Percentiles rank a stretch among this genome's conserved stretches.
These are phyloP conservation scores for Priocnemis perturbator DNA, from an alignment of 2,888 invertebrate species.

Conservation along the genomic window DNA sequence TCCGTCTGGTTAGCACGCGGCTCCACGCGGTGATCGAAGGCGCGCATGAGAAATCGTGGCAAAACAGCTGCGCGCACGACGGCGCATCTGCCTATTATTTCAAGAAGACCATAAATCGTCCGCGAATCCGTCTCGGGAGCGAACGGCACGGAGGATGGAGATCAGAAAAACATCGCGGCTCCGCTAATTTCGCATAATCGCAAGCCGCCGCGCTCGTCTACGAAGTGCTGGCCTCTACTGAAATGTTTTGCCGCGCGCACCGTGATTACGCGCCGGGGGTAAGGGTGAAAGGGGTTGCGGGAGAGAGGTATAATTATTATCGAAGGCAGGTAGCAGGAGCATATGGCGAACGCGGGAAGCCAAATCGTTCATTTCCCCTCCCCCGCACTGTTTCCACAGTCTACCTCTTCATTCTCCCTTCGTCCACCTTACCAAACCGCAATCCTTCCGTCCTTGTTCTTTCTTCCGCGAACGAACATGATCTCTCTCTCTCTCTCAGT, in stretches of 20 bases:
- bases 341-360: constrained; percentile 55
- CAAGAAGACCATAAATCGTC: no score
- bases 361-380: constrained; percentile 8
- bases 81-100: no score
- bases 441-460: not conserved
- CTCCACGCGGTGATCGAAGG: no score
- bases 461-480: no score
- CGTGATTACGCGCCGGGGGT: constrained; percentile 32
- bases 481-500: no score
- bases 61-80: no score
- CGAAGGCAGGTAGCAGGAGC: constrained; percentile 46
- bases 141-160: constrained; percentile 4
- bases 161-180: constrained; percentile 40
- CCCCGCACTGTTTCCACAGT: not conserved
- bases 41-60: no score
- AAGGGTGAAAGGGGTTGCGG: constrained; percentile 24
- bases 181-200: constrained; percentile 50
- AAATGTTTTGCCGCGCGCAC: constrained; percentile 23
- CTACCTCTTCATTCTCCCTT: no score
- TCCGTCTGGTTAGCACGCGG: no score
- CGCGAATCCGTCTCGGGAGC: not conserved
- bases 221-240: constrained; percentile 15
- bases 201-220: constrained; percentile 30
- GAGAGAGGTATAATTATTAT: constrained; percentile 58
- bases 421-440: no score